A percentile compares a stretch with the other conserved stretches of the same genome.
Conservation (phyloP, 23 tunicate species). For the Aplidium turbinatum region DNA sequence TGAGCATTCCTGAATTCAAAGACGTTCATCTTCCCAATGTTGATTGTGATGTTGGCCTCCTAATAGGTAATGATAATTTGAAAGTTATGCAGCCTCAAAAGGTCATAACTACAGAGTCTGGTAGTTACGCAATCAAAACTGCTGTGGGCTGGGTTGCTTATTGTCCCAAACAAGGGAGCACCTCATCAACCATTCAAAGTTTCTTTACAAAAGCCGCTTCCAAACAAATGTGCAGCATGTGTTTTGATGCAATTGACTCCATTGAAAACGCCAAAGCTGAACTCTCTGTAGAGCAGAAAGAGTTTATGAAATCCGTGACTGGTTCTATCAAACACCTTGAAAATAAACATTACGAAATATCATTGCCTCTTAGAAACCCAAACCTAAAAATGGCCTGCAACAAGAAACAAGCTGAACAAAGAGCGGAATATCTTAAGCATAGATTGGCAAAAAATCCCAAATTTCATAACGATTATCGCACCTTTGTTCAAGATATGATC, state of each 20-base stretch:
- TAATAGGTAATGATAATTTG: conserved; percentile 24
- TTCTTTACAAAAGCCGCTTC: conserved; percentile 24
- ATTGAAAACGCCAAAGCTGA: too few species aligned
- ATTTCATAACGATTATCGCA: conserved; percentile 27
- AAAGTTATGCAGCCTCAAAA: conserved; percentile 34
- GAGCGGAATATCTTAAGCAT: conserved; percentile 27
- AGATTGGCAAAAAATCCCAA: conserved; percentile 9
- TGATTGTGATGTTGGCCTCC: conserved; percentile 28
- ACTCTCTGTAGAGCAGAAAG: conserved; percentile 26
- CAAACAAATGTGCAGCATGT: conserved; percentile 17
- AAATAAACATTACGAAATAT: conserved; percentile 43
- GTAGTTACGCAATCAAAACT: conserved; percentile 45
- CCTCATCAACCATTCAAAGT: background rate
- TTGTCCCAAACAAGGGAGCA: conserved; percentile 24
- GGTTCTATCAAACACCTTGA: conserved; percentile 19
- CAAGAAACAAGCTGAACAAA: conserved; percentile 32
- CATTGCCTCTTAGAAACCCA: conserved; percentile 29
- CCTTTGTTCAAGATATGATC: conserved; percentile 36
- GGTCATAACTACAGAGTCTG: conserved; percentile 6
- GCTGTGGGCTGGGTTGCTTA: conserved; percentile 40
- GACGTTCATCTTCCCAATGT: conserved; percentile 9
- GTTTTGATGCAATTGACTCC: background rate
- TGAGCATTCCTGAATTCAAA: conserved; percentile 17
- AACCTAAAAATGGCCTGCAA: conserved; percentile 21
- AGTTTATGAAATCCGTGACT: conserved; percentile 23